These are phyloP conservation scores for Molorchus minor DNA, from an alignment of 2,888 invertebrate species.

Conservation along the genomic window DNA sequence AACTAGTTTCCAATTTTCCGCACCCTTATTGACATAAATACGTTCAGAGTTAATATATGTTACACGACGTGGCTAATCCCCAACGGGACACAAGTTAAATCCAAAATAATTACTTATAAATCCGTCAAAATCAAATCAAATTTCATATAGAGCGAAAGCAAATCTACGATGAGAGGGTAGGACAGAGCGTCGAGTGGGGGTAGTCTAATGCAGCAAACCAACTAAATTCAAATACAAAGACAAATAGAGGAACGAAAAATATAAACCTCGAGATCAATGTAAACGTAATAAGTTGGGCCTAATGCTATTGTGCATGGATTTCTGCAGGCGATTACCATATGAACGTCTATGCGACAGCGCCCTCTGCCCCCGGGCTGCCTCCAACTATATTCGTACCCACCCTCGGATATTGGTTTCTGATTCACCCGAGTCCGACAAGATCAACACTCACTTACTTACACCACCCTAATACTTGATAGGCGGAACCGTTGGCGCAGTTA, in stretches of 20 bases:
- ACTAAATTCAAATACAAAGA: conserved; percentile 64
- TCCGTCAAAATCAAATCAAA: conserved; percentile 48
- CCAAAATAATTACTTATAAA: conserved; percentile 47
- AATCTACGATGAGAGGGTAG: conserved; percentile 26
- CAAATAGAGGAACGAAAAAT: conserved; percentile 63
- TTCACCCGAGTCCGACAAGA: conserved; percentile 62
- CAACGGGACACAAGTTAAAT: conserved; percentile 38
- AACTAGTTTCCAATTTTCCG: too few species aligned
- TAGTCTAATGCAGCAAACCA: conserved; percentile 50
- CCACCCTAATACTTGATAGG: conserved; percentile 38
- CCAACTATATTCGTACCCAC: conserved; percentile 54
- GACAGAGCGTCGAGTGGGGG: conserved; percentile 36
- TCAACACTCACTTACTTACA: conserved; percentile 60
- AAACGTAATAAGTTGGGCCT: conserved; percentile 64
- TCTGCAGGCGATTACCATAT: conserved; percentile 64
- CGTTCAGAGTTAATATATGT: conserved; percentile 19
- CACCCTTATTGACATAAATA: conserved; percentile 5
- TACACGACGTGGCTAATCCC: conserved; percentile 16
- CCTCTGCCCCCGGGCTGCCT: conserved; percentile 54
- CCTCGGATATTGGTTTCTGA: conserved; percentile 63
- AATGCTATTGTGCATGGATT: conserved; percentile 63
- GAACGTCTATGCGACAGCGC: conserved; percentile 58
- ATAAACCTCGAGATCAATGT: conserved; percentile 64
- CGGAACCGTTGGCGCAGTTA: conserved; percentile 30
- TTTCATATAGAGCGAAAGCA: conserved; percentile 35